A percentile compares a stretch with the other conserved stretches of the same genome.
Evolutionary conservation across 2,113 vertebrate species (phyloP).

Genomic region (Thermophis baileyi): DNA sequence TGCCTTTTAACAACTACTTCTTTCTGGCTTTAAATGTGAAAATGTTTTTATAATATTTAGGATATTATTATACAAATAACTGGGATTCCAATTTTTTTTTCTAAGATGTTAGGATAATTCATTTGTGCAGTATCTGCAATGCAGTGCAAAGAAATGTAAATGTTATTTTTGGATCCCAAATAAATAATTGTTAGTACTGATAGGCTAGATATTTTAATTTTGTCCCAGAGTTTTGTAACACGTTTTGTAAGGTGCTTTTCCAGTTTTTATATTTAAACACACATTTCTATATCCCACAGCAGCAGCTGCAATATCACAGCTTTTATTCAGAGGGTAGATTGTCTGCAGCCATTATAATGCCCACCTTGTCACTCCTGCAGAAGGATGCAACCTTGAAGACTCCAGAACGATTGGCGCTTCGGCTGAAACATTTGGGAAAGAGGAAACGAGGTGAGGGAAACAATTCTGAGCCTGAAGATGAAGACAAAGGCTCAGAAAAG

Average conservation of each 20-base stretch:
- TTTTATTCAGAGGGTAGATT: neutral
- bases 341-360: neutral
- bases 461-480: conserved; percentile 71
- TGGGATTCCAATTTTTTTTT: neutral
- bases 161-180: neutral
- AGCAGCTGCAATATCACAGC: neutral
- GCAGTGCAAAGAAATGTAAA: neutral
- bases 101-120: neutral
- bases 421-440: conserved; percentile 79
- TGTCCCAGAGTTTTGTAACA: neutral
- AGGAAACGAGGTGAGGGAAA: conserved; percentile 77
- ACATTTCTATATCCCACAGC: neutral
- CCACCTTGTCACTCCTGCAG: conserved; percentile 58
- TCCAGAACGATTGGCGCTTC: conserved; percentile 76
- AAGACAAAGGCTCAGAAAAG: conserved; percentile 64
- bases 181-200: neutral
- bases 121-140: neutral
- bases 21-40: neutral
- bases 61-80: neutral
- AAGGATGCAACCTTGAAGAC: conserved; percentile 87
- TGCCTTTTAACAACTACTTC: neutral
- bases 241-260: neutral
- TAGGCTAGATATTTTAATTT: neutral
- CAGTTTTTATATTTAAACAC: neutral
- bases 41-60: neutral